phyloP scores from a whole-genome alignment of 1,140 invertebrate genomes.

The Euschistus heros region DNA sequence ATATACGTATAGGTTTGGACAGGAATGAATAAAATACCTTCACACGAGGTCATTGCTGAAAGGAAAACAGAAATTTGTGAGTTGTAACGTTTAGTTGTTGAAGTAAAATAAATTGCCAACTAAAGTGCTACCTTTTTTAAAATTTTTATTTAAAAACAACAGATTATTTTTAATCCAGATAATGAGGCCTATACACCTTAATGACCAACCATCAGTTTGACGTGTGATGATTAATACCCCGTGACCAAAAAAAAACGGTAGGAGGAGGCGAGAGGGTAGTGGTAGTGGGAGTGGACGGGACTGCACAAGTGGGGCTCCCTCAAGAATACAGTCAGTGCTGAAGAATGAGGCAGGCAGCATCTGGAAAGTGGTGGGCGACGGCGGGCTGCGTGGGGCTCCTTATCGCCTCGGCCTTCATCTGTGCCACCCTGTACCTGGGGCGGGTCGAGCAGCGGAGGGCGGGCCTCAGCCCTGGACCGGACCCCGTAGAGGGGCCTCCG shows the following conservation, averaged over 20 bases:
- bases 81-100: no score
- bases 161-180: no score
- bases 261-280: not conserved
- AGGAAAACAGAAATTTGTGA: no score
- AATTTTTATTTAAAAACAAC: no score
- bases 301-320: not conserved
- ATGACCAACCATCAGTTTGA: no score
- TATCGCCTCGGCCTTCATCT: conserved; percentile 30
- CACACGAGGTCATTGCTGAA: no score
- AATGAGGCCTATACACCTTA: no score
- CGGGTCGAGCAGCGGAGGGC: not conserved
- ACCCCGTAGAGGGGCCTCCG: not conserved
- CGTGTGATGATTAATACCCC: no score
- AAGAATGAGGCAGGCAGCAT: not conserved
- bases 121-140: no score
- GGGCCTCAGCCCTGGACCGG: not conserved
- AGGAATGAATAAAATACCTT: no score
- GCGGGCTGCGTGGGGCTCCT: conserved; percentile 29
- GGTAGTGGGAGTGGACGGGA: not conserved
- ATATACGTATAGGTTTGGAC: no score
- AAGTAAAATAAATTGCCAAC: no score
- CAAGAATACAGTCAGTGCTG: not conserved
- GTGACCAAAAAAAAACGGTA: not conserved
- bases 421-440: conserved; percentile 30
- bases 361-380: conserved; percentile 30